Conservation (phyloP, 2,113 vertebrate species). For the Anoplopoma fimbria region DNA sequence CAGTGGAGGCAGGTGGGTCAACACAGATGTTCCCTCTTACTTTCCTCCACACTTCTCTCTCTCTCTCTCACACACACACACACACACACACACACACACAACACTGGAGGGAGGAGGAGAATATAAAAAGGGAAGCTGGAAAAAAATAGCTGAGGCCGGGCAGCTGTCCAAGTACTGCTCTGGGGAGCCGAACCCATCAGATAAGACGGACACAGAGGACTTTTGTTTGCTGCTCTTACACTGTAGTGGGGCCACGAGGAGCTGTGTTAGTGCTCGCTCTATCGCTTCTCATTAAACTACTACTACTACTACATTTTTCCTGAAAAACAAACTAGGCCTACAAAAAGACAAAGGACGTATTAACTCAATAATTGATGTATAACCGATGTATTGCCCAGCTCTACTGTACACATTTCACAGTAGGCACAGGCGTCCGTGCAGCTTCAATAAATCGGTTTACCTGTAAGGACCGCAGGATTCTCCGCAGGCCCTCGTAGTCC, state of each 20-base stretch:
- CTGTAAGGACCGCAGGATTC: constrained; percentile 95
- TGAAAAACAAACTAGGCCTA: not conserved
- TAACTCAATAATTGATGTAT: not conserved
- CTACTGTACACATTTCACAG: not conserved
- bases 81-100: constrained; percentile 7
- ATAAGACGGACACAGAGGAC: constrained; percentile 71
- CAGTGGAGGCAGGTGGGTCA: constrained; percentile 79
- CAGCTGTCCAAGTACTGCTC: constrained; percentile 65
- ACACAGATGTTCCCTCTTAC: constrained; percentile 72
- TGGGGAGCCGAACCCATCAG: constrained; percentile 69
- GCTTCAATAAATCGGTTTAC: too few species aligned
- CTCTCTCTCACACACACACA: not conserved
- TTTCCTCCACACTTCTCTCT: constrained; percentile 18
- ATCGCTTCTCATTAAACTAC: constrained; percentile 23
- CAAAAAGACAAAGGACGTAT: not conserved
- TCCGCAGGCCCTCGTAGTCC: constrained; percentile 94
- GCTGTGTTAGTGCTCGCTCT: constrained; percentile 11
- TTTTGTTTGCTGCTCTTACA: constrained; percentile 71
- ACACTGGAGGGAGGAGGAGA: constrained; percentile 18
- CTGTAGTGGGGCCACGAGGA: constrained; percentile 17
- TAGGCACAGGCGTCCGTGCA: not conserved
- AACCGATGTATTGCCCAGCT: not conserved
- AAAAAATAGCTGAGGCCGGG: constrained; percentile 42
- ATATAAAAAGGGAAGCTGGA: constrained; percentile 22
- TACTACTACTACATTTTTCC: not conserved